Conservation (phyloP, 2,113 vertebrate species). For the Stigmatopora nigra region DNA sequence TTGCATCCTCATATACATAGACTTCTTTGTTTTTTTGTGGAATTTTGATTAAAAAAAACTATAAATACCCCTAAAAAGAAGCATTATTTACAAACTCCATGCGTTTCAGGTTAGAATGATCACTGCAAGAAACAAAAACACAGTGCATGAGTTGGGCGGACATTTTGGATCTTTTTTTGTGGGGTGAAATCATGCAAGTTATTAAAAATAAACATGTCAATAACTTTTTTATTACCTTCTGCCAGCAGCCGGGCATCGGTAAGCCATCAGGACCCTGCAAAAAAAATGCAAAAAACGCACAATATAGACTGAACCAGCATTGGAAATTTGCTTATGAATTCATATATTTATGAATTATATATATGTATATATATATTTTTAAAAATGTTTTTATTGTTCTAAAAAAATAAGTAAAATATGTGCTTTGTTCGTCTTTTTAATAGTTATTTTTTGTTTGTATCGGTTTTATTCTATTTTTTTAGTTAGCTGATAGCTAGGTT, state of each 20-base stretch:
- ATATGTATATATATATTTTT: too few species aligned
- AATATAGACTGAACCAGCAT: slow-evolving; percentile 23
- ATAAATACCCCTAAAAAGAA: slow-evolving; percentile 94
- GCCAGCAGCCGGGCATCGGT: slow-evolving; percentile 99
- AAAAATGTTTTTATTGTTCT: not conserved
- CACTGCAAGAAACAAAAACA: slow-evolving; percentile 82
- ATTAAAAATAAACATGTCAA: not conserved
- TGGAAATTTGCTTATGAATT: not conserved
- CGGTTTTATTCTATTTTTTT: too few species aligned
- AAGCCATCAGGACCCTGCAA: slow-evolving; percentile 93
- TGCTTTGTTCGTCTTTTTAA: too few species aligned
- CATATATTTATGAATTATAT: not conserved
- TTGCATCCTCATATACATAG: slow-evolving; percentile 50
- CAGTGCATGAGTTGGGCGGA: slow-evolving; percentile 21
- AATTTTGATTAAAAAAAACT: slow-evolving; percentile 73
- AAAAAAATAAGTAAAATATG: not conserved
- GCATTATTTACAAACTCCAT: slow-evolving; percentile 98
- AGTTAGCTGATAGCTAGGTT: too few species aligned
- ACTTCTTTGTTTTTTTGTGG: slow-evolving; percentile 56
- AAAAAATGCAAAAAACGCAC: not conserved
- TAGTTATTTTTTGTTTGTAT: too few species aligned
- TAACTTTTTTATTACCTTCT: slow-evolving; percentile 78
- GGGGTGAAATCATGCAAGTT: slow-evolving; percentile 24
- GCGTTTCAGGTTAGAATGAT: slow-evolving; percentile 90
- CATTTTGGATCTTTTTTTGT: not conserved